phyloP scores from a whole-genome alignment of 1,140 invertebrate genomes.

The Lepidurus couesii region DNA sequence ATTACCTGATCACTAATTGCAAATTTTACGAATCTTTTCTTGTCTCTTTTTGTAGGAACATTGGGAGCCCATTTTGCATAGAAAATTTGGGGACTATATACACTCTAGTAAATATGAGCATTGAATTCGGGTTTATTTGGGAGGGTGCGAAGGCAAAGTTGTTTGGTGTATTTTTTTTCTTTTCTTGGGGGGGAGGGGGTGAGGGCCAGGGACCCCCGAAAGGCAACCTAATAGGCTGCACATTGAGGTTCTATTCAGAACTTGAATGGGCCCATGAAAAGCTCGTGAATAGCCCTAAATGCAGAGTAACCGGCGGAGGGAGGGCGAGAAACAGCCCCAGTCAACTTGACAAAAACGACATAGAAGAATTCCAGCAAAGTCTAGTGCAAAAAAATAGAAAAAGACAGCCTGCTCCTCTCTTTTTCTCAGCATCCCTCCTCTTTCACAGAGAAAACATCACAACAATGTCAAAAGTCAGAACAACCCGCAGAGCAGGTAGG shows the following conservation, averaged over 20 bases:
- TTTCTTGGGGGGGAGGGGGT: background rate
- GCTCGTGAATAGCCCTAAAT: constrained; percentile 21
- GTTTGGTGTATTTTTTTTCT: background rate
- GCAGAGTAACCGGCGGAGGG: constrained; percentile 4
- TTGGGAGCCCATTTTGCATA: background rate
- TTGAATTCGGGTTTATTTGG: constrained; percentile 9
- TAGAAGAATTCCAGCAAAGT: background rate
- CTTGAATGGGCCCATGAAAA: constrained; percentile 15
- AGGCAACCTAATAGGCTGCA: constrained; percentile 17
- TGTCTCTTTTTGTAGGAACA: background rate
- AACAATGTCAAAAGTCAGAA: constrained; percentile 12
- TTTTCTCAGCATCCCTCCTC: constrained; percentile 5
- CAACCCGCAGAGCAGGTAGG: background rate
- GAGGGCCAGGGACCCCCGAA: background rate
- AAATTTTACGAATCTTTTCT: background rate
- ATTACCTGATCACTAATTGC: background rate
- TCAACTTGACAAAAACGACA: constrained; percentile 8
- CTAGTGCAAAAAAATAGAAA: background rate
- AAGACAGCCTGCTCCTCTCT: background rate
- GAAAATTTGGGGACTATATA: background rate
- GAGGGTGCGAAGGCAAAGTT: constrained; percentile 3
- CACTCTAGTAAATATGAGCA: background rate
- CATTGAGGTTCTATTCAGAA: constrained; percentile 19
- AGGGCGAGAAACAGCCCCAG: background rate
- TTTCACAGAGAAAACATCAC: background rate